Conservation (phyloP, 2,888 invertebrate species). For the Zaprionus lineosus region DNA sequence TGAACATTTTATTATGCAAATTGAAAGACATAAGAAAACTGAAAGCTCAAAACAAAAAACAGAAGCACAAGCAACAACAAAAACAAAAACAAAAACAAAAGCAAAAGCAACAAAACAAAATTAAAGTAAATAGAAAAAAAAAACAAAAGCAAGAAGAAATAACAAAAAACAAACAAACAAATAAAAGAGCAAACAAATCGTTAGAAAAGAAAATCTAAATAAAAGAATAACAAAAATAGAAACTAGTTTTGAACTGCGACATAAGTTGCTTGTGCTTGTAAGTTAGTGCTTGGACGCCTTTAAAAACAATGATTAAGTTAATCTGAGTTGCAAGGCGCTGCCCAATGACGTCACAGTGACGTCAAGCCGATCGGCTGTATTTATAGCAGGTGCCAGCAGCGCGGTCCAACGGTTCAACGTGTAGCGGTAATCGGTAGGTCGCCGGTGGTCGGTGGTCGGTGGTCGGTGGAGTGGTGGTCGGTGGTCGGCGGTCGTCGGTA, state of each 20-base stretch:
- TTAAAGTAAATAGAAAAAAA: slow-evolving; percentile 28
- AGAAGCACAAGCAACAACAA: neutral
- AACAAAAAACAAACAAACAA: no score
- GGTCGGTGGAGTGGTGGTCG: neutral
- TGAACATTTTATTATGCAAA: slow-evolving; percentile 22
- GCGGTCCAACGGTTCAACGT: slow-evolving; percentile 15
- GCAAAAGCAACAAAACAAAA: no score
- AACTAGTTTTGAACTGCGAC: slow-evolving; percentile 55
- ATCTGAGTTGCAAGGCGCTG: slow-evolving; percentile 63
- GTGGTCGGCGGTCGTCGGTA: neutral
- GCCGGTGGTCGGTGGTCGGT: neutral
- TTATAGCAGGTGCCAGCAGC: slow-evolving; percentile 59
- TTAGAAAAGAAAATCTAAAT: slow-evolving; percentile 23
- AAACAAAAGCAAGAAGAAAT: slow-evolving; percentile 4
- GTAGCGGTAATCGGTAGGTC: no score
- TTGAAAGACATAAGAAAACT: no score
- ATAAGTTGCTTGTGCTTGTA: slow-evolving; percentile 30
- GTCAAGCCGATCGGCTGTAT: slow-evolving; percentile 69
- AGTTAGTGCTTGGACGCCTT: slow-evolving; percentile 66
- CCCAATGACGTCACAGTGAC: slow-evolving; percentile 79
- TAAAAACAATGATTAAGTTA: slow-evolving; percentile 72
- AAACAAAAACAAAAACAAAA: neutral
- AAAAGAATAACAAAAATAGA: slow-evolving; percentile 1
- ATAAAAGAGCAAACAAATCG: no score
- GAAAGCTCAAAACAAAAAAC: neutral